Evolutionary conservation across 30 jellyfish, hydroid and myxozoan species (phyloP).

Genomic region (Clytia hemisphaerica): DNA sequence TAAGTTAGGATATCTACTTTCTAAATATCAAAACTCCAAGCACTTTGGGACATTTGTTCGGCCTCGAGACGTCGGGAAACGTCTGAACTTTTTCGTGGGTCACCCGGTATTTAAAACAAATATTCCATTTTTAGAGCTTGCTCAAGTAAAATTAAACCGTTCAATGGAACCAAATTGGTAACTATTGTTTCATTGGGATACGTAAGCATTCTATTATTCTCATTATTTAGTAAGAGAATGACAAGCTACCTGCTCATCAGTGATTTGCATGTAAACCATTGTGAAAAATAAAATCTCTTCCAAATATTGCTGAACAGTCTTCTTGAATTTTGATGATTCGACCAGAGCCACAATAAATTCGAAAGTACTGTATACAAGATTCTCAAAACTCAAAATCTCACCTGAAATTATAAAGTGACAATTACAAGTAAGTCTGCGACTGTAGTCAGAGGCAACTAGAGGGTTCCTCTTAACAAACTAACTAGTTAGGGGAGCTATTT

Average conservation of each 20-base stretch:
- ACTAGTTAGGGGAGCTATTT: too few species aligned
- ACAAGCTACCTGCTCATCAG: conserved; percentile 73
- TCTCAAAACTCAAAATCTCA: conserved; percentile 78
- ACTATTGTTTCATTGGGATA: neutral
- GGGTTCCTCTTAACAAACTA: neutral
- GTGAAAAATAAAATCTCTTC: conserved; percentile 72
- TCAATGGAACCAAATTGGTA: too few species aligned
- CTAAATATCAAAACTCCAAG: too few species aligned
- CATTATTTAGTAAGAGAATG: neutral
- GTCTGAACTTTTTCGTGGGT: too few species aligned
- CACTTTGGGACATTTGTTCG: too few species aligned
- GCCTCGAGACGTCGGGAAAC: too few species aligned
- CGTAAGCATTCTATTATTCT: neutral
- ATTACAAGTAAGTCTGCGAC: neutral
- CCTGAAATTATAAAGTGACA: conserved; percentile 25
- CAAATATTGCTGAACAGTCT: conserved; percentile 53
- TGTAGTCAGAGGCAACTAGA: neutral
- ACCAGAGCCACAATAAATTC: conserved; percentile 85
- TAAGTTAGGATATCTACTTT: too few species aligned
- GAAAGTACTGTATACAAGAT: conserved; percentile 62
- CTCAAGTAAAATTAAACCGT: too few species aligned
- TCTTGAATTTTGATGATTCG: conserved; percentile 59
- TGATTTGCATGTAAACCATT: conserved; percentile 82
- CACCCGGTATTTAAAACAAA: too few species aligned
- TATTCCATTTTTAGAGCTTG: too few species aligned